These are phyloP conservation scores for Pelecanus crispus DNA, from an alignment of 2,113 vertebrate genomes.

Conservation along the genomic window DNA sequence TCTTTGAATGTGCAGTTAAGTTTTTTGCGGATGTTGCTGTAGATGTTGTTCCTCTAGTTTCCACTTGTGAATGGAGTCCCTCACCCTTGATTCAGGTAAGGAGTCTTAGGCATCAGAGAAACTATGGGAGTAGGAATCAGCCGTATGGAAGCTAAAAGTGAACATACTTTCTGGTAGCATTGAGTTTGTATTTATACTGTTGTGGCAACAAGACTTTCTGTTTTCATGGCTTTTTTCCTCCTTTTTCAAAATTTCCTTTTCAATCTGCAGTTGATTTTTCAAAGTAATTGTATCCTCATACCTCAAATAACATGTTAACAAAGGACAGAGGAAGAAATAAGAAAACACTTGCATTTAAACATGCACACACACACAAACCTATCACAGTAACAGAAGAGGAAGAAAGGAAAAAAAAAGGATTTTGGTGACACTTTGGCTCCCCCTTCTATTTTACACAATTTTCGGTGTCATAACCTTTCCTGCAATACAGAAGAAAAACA, in stretches of 20 bases:
- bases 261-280: not conserved
- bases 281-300: not conserved
- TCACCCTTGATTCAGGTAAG: not conserved
- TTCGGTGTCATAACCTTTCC: not conserved
- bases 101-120: not conserved
- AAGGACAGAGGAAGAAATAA: not conserved
- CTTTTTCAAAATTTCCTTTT: not conserved
- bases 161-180: not conserved
- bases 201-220: not conserved
- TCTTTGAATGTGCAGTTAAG: not conserved
- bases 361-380: too few species aligned
- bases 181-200: not conserved
- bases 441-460: not conserved
- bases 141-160: not conserved
- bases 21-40: constrained; percentile 20
- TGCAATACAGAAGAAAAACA: not conserved
- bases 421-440: not conserved
- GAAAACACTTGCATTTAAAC: not conserved
- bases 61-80: not conserved
- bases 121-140: not conserved
- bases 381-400: not conserved
- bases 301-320: not conserved
- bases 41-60: not conserved
- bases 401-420: not conserved
- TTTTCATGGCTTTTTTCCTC: not conserved